These are phyloP conservation scores for Ivindomyrus marchei DNA, from an alignment of 2,113 vertebrate genomes.

Conservation along the genomic window DNA sequence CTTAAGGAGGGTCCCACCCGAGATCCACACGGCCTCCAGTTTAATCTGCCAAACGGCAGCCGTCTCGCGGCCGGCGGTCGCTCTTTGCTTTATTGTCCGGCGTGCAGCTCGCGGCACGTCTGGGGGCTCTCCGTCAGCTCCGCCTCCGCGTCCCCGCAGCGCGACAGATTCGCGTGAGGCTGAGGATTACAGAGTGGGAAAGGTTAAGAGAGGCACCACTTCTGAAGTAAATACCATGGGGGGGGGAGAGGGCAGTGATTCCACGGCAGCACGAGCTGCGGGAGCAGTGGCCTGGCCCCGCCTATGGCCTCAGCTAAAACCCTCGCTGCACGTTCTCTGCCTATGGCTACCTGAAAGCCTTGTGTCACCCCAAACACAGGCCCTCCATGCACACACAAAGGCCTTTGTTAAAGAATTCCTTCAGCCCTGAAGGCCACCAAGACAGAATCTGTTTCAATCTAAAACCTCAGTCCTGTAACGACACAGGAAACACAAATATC, in stretches of 20 bases:
- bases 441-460: not conserved
- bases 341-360: not conserved
- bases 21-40: not conserved
- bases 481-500: not conserved
- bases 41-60: not conserved
- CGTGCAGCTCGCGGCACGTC: not conserved
- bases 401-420: not conserved
- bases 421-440: not conserved
- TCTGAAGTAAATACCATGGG: not conserved
- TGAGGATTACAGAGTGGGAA: not conserved
- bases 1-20: not conserved
- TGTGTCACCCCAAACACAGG: not conserved
- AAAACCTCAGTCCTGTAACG: not conserved
- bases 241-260: not conserved
- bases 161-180: not conserved
- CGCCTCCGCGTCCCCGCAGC: not conserved
- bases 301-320: not conserved
- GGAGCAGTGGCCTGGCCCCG: not conserved
- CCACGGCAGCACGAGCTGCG: not conserved
- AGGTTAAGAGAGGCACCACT: not conserved
- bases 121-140: not conserved
- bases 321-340: not conserved
- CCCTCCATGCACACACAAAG: not conserved
- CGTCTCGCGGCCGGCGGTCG: not conserved
- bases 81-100: not conserved